Evolutionary conservation across 2,888 invertebrate species (phyloP).

Genomic region (Pterostichus niger): DNA sequence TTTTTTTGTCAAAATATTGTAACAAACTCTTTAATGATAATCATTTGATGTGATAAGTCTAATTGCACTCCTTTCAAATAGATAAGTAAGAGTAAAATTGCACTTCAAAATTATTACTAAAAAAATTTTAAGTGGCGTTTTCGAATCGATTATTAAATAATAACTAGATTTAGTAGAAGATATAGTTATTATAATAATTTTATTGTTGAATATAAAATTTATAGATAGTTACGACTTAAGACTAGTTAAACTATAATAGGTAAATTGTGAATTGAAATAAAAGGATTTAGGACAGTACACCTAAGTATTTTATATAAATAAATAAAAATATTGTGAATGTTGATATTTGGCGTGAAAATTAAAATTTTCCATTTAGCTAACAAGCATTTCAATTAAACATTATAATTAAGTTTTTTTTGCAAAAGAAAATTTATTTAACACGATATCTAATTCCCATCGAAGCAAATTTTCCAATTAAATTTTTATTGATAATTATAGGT

Average conservation of each 20-base stretch:
- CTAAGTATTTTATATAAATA: no score
- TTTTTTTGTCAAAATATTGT: not conserved
- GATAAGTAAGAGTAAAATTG: not conserved
- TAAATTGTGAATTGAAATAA: no score
- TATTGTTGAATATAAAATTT: no score
- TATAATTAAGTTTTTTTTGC: no score
- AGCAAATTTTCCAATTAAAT: slow-evolving; percentile 5
- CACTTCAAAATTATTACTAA: not conserved
- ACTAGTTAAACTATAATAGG: no score
- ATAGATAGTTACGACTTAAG: no score
- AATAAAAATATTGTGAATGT: no score
- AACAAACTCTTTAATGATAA: not conserved
- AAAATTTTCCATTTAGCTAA: no score
- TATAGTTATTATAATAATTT: not conserved
- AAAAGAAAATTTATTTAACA: no score
- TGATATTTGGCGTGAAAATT: not conserved
- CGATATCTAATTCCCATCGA: no score
- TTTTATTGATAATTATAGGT: slow-evolving; percentile 42
- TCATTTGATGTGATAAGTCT: not conserved
- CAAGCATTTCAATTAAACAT: no score
- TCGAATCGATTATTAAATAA: no score
- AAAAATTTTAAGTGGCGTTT: not conserved
- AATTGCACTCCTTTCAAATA: not conserved
- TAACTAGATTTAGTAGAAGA: not conserved
- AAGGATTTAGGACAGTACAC: not conserved